Percentiles rank a stretch among this genome's conserved stretches.
Evolutionary conservation across 2,113 vertebrate species (phyloP).

Genomic region (Anoplopoma fimbria): DNA sequence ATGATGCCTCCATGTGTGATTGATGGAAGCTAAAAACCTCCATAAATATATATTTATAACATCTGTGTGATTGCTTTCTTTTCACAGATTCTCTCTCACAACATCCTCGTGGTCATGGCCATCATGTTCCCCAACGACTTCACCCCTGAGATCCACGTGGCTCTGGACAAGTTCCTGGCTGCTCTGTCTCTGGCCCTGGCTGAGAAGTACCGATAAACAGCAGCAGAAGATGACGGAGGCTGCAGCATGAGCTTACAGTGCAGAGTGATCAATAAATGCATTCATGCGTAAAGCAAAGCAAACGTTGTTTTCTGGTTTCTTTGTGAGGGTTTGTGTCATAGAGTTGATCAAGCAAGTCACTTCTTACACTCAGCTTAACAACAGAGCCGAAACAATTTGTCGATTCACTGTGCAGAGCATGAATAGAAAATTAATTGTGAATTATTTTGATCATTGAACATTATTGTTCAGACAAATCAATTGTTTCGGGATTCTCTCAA

Average conservation of each 20-base stretch:
- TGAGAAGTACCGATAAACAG: constrained; percentile 79
- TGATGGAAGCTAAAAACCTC: background rate
- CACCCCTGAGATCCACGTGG: constrained; percentile 78
- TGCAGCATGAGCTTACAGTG: background rate
- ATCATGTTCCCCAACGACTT: constrained; percentile 69
- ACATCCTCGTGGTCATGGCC: constrained; percentile 75
- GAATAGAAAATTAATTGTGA: too few species aligned
- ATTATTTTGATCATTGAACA: too few species aligned
- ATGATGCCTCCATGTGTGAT: background rate
- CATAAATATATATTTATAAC: background rate
- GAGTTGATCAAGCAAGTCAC: background rate
- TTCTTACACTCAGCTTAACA: background rate
- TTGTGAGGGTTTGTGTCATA: background rate
- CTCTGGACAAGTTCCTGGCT: constrained; percentile 81
- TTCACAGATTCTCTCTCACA: constrained; percentile 73
- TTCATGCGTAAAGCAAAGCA: background rate
- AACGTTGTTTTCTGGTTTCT: background rate
- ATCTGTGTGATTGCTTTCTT: background rate
- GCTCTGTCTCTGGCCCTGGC: constrained; percentile 69
- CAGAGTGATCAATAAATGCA: constrained; percentile 5
- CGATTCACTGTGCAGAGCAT: too few species aligned
- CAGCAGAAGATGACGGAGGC: background rate
- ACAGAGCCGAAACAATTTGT: background rate
- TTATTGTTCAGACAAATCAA: too few species aligned
- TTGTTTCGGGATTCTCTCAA: background rate